Conservation (phyloP, 2,797 vertebrate species). For the Poecilia velifera region DNA sequence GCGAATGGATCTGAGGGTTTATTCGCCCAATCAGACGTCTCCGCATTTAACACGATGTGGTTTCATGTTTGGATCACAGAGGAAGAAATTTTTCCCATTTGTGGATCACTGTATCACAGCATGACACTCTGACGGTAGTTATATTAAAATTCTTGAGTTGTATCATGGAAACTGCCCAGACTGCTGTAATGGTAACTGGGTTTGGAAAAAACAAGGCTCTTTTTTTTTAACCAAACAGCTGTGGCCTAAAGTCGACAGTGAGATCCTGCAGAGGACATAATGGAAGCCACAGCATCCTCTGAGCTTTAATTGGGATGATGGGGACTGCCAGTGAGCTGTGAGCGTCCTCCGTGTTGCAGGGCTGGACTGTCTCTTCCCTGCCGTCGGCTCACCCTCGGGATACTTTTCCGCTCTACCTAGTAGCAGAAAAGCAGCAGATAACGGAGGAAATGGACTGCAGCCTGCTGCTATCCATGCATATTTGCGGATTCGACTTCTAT, state of each 20-base stretch:
- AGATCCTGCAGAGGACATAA: constrained; percentile 40
- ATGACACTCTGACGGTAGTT: not conserved
- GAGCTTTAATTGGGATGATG: constrained; percentile 53
- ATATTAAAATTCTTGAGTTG: not conserved
- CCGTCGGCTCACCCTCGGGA: constrained; percentile 46
- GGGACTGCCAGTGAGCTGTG: constrained; percentile 42
- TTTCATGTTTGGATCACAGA: not conserved
- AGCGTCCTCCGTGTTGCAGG: constrained; percentile 30
- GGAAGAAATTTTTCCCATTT: not conserved
- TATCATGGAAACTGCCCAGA: constrained; percentile 30
- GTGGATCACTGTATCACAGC: not conserved
- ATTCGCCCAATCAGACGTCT: not conserved
- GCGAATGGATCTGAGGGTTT: not conserved
- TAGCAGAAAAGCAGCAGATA: constrained; percentile 40
- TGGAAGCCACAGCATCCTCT: constrained; percentile 31
- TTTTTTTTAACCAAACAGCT: constrained; percentile 8
- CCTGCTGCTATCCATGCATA: constrained; percentile 43
- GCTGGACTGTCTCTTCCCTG: constrained; percentile 32
- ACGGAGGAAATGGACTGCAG: constrained; percentile 34
- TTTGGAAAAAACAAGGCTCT: constrained; percentile 33
- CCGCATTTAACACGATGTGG: not conserved
- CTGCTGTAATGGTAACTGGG: constrained; percentile 35
- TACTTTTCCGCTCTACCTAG: constrained; percentile 57
- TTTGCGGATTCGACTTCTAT: constrained; percentile 41
- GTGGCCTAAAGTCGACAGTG: constrained; percentile 42